Evolutionary conservation across 2,797 vertebrate species (phyloP).

Genomic region (Chaetodon trifasciatus): DNA sequence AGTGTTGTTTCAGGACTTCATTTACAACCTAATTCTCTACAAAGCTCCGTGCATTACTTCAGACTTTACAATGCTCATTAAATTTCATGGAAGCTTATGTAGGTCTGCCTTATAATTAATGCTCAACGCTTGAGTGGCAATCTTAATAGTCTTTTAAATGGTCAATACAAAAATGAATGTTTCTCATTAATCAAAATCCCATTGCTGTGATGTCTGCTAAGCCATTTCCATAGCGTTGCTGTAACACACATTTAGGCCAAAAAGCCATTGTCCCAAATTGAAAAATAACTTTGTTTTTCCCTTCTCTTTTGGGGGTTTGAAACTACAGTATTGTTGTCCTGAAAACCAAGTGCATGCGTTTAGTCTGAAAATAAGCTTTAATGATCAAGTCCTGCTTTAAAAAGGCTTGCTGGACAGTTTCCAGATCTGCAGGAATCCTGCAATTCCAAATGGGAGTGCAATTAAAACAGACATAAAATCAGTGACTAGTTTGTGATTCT

Average conservation of each 20-base stretch:
- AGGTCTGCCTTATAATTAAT: conserved; percentile 82
- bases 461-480: conserved; percentile 36
- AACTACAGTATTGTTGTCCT: conserved; percentile 14
- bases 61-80: conserved; percentile 81
- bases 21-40: conserved; percentile 61
- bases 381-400: conserved; percentile 14
- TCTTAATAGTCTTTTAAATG: conserved; percentile 86
- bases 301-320: conserved; percentile 6
- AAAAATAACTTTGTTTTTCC: conserved; percentile 34
- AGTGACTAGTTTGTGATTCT: conserved; percentile 22
- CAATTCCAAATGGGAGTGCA: conserved; percentile 32
- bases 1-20: conserved; percentile 68
- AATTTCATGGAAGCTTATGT: conserved; percentile 85
- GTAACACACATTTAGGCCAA: conserved; percentile 39
- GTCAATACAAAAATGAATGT: conserved; percentile 83
- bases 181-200: conserved; percentile 82
- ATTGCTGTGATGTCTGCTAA: conserved; percentile 70
- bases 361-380: conserved; percentile 31
- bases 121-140: conserved; percentile 82
- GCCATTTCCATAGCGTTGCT: conserved; percentile 42
- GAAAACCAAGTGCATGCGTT: conserved; percentile 20
- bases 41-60: conserved; percentile 60
- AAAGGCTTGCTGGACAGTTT: conserved; percentile 1
- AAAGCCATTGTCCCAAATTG: conserved; percentile 44
- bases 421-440: conserved; percentile 35